Base-by-base conservation (phyloP, 2,113 vertebrate genomes). In the Melanocharis versteri region DNA sequence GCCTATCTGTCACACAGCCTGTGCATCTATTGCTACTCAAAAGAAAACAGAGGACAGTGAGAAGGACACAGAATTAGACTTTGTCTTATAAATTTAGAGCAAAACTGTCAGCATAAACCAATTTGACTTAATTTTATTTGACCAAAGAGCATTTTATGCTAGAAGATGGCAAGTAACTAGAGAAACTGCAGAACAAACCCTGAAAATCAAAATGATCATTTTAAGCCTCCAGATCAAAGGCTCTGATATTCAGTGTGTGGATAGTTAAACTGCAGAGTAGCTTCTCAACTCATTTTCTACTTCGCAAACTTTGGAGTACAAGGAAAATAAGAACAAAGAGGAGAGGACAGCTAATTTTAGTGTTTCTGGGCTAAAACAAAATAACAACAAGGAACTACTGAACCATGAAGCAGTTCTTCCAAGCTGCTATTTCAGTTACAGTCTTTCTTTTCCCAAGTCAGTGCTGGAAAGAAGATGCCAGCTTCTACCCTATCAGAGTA, bases 381-480 rank as follows among this genome's bases (percentile, higher is more conserved):
- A 78, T 31, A 94, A 51, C 72, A 90, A 62, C 42, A 80, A 77
- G 62, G 86, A 94, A 86, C 44, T 64, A 92, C 60, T 78, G 91
- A 95, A 96, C 89, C 80, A 94, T 56, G 76, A 95, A 87, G 80
- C 47, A 75, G 19, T 47, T 94, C 93, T 90, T 73, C 78, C 75
- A 75, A 73, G 76, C 17, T 93, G 87, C 91, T 95, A 90, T 91
- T 96, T 96, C 87, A 83, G 87, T 87, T 91, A 53, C 37, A 62
- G 39, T 17, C 51, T 77, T 80, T 58, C 58, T 70, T 64, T 75
- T 66, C 53, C 30, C 56, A 77, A 83, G 64, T 31, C 88, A 81
- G 60, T 45, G 40, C 37, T 71, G 64, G 47, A 83, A 95, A 94
- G 76, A 83, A 88, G 57, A 87, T 65, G 89, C 78, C 61, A 87